A percentile compares a stretch with the other conserved stretches of the same genome.
phyloP scores from a whole-genome alignment of 2,797 vertebrate genomes.

The Ficedula albicollis region DNA sequence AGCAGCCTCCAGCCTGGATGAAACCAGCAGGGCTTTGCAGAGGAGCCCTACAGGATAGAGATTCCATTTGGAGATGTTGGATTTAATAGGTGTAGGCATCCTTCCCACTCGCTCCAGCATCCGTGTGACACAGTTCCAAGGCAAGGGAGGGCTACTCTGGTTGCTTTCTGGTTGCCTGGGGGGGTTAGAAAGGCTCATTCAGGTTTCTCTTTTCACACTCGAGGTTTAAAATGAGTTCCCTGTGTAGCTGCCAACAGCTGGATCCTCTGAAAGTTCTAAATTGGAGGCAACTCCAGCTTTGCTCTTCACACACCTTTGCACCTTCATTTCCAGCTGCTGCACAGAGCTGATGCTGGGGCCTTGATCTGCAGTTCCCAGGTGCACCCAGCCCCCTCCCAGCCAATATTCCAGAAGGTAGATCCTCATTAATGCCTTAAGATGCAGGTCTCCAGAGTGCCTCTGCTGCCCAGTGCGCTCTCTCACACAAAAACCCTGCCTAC shows the following conservation, averaged over 20 bases:
- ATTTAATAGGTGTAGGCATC: not conserved
- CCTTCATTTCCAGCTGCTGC: not conserved
- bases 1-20: not conserved
- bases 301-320: not conserved
- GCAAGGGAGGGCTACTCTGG: not conserved
- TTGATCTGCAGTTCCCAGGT: fast-evolving
- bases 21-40: not conserved
- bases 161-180: not conserved
- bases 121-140: fast-evolving
- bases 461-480: not conserved
- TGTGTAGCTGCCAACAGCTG: not conserved
- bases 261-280: not conserved
- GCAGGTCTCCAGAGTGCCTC: too few relatives aligned
- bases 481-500: not conserved
- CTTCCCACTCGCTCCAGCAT: not conserved
- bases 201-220: not conserved
- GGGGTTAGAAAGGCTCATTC: not conserved
- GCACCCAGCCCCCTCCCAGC: not conserved
- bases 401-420: not conserved
- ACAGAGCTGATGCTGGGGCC: fast-evolving
- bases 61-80: not conserved
- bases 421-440: not conserved
- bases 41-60: fast-evolving
- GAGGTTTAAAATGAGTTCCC: not conserved
- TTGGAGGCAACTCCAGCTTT: not conserved